Evolutionary conservation across 2,888 invertebrate species (phyloP).

Genomic region (Sphaerophoria taeniata): DNA sequence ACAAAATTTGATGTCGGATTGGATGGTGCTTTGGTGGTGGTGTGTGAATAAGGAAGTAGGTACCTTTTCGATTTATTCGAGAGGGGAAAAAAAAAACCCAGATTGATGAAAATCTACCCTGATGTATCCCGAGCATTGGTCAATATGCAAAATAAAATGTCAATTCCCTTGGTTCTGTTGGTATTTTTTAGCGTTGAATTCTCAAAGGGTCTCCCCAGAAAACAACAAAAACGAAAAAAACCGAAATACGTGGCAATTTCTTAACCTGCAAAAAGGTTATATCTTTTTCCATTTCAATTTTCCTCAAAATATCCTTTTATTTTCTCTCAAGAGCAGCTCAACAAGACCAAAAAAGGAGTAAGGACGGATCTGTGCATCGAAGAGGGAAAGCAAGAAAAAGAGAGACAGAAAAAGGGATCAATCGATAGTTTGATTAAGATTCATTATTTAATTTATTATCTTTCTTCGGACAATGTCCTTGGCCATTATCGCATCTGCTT

Average conservation of each 20-base stretch:
- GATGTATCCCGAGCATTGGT: slow-evolving; percentile 63
- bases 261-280: slow-evolving; percentile 67
- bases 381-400: background rate
- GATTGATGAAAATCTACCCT: slow-evolving; percentile 59
- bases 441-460: slow-evolving; percentile 72
- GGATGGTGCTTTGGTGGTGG: too few relatives aligned
- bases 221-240: too few relatives aligned
- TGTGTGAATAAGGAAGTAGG: background rate
- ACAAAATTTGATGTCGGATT: background rate
- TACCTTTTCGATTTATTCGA: background rate
- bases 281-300: slow-evolving; percentile 72
- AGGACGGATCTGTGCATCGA: background rate
- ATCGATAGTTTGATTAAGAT: slow-evolving; percentile 72
- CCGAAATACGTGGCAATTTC: slow-evolving; percentile 69
- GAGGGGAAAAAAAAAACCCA: slow-evolving; percentile 40
- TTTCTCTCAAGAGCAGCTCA: background rate
- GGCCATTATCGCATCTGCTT: slow-evolving; percentile 57
- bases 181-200: slow-evolving; percentile 3
- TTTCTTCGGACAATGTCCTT: slow-evolving; percentile 66
- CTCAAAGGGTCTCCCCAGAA: slow-evolving; percentile 54
- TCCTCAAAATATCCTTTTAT: slow-evolving; percentile 50
- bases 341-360: slow-evolving; percentile 3
- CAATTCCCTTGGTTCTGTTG: slow-evolving; percentile 58
- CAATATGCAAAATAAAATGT: slow-evolving; percentile 75
- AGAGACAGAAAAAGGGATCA: slow-evolving; percentile 51